Evolutionary conservation across 2,888 invertebrate genomes (phyloP).

Genomic region (Danaus chrysippus): DNA sequence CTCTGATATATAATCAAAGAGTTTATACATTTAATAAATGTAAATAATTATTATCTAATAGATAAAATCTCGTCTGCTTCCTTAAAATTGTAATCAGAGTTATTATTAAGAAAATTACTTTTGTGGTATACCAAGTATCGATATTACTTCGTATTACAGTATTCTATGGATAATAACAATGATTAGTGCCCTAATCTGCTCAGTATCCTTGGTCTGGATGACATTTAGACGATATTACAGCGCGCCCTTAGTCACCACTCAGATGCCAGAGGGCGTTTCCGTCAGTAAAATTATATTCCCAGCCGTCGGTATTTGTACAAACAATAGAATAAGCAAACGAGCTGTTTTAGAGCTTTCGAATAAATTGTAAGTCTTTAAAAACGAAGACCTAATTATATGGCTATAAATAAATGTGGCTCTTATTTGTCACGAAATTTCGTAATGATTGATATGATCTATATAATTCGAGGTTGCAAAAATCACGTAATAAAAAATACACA

Average conservation of each 20-base stretch:
- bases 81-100: too few relatives aligned
- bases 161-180: slow-evolving; percentile 63
- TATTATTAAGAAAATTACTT: too few relatives aligned
- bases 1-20: not conserved
- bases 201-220: slow-evolving; percentile 60
- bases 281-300: slow-evolving; percentile 71
- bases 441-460: not conserved
- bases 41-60: too few relatives aligned
- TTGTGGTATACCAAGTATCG: too few relatives aligned
- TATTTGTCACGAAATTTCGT: not conserved
- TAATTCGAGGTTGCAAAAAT: slow-evolving; percentile 52
- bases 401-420: too few relatives aligned
- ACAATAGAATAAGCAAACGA: slow-evolving; percentile 68
- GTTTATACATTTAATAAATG: too few relatives aligned
- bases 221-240: slow-evolving; percentile 62
- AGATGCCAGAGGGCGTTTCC: slow-evolving; percentile 66
- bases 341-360: slow-evolving; percentile 57
- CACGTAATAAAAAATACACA: slow-evolving; percentile 57
- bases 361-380: slow-evolving; percentile 51
- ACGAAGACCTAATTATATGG: too few relatives aligned
- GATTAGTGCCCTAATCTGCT: slow-evolving; percentile 58
- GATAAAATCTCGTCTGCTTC: too few relatives aligned
- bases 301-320: slow-evolving; percentile 70
- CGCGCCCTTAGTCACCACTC: slow-evolving; percentile 66
- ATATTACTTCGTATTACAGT: slow-evolving; percentile 37